Evolutionary conservation across 2,797 vertebrate genomes (phyloP), one percentile per base, ranked within the genome.

Genomic region (Alcedo quadribrachys): DNA sequence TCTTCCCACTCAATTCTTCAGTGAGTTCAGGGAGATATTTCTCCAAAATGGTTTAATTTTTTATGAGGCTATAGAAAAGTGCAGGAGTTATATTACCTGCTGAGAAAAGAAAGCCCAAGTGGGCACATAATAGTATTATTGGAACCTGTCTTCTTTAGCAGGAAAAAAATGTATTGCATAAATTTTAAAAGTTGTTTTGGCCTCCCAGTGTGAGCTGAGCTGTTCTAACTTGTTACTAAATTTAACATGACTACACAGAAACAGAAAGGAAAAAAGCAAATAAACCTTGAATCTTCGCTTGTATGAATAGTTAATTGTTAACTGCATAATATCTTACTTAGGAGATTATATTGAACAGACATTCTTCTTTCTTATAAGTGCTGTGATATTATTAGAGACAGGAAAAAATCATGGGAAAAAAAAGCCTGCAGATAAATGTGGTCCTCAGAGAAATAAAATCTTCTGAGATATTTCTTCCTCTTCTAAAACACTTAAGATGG

Each of bases 291-390:
- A 93, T 97, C 86, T 86, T 95, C 75, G 37, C 61, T 87, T 81
- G 91, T 85, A 77, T 95, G 90, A 96, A 92, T 68, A 94, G 75
- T 96, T 96, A 94, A 95, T 91, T 92, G 67, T 93, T 92, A 97
- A 90, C 85, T 68, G 15, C 85, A 67, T 65, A 50, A 53, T 77
- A 32, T 91, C 86, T 95, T 93, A 32, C n/a, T 78, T 60, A 89
- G 24, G 80, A 92, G 79, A 90, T 77, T 11, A 73, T 85, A 60
- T 15, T 88, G 81, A 43, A 43, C 77, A 90, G 84, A 89, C 58
- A 66, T 73, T 87, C 76, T 83, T 74, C 45, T 86, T 93, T 81
- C n/a, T 91, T 90, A 40, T 67, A 94, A 93, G 27, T 89, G 46
- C 80, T 86, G 61, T 24, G 30, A 15, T 95, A 77, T 93, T 97